phyloP scores from a whole-genome alignment of 2,113 vertebrate genomes.

The Numida meleagris region DNA sequence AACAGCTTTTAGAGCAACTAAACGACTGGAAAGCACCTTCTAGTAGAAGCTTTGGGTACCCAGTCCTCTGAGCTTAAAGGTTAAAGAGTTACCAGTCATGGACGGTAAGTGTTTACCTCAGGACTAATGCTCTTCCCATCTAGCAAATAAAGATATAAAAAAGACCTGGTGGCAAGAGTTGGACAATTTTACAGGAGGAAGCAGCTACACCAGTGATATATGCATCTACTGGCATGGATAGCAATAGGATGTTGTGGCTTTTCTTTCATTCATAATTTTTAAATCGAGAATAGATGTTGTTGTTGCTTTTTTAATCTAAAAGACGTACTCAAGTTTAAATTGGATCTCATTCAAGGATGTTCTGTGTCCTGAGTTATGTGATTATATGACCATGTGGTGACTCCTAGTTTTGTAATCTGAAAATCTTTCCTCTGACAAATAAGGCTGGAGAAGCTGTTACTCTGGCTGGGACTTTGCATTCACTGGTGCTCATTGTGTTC shows the following conservation, averaged over 20 bases:
- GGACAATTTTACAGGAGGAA: not conserved
- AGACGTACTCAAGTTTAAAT: conserved; percentile 14
- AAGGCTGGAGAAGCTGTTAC: not conserved
- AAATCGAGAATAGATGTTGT: conserved; percentile 53
- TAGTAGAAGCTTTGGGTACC: not conserved
- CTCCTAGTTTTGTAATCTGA: conserved; percentile 55
- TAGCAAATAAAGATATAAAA: conserved; percentile 29
- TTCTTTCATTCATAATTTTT: conserved; percentile 48
- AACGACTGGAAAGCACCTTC: not conserved
- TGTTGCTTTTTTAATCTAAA: conserved; percentile 26
- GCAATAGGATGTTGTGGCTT: conserved; percentile 36
- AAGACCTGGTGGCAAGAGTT: conserved; percentile 1
- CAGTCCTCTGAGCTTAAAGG: not conserved
- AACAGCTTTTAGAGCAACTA: not conserved
- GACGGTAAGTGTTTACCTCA: not conserved
- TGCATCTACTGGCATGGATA: not conserved
- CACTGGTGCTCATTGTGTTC: not conserved
- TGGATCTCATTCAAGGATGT: conserved; percentile 53
- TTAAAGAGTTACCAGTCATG: not conserved
- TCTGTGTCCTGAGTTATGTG: conserved; percentile 37
- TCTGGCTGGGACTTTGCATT: not conserved
- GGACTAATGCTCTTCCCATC: not conserved
- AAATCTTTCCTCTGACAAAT: conserved; percentile 48
- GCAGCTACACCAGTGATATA: not conserved
- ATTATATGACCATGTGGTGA: conserved; percentile 13